Evolutionary conservation across 1,140 invertebrate species (phyloP), one percentile per base, ranked within the genome.

Genomic region (Zaprionus vittiger): DNA sequence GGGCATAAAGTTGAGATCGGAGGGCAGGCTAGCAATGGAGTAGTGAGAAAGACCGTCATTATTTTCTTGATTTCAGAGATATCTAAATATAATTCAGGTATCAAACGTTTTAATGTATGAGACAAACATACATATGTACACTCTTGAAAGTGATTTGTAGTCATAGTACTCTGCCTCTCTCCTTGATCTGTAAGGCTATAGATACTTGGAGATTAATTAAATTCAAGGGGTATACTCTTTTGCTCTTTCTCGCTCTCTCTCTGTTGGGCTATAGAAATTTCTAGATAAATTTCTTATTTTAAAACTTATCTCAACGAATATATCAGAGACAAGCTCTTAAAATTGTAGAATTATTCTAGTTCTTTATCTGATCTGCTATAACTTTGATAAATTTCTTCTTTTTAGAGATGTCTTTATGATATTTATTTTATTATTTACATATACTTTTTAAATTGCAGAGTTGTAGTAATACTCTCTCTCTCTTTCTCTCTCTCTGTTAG

Each of bases 1-100:
- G 7, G 94, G 93, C 94, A 95, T 94, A 73, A 95, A 94, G 34
- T 92, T 93, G 1, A 93, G 79, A 60, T 95, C 94, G 1, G 87
- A 67, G 12, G 94, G 94, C 12, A 94, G 89, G 24, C 94, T 95
- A 20, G 1, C 1, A 3, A 14, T 7, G 17, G 14, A 31, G 22
- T n/a, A 41, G 24, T 26, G 0, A 31, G 4, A 17, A 49, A 17
- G 1, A 4, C 4, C 17, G 9, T 7, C 0, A n/a, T 41, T 5
- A 41, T 2, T n/a, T n/a, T 6, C 4, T n/a, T 41, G 0, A 4
- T 15, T 38, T 15, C 14, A 41, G 38, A 44, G n/a, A 47, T 9
- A 47, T 9, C 1, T 7, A 1, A 47, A 20, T 11, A 11, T 3
- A 17, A 7, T 2, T 44, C 41, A 44, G 9, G 41, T 0, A 6